Percentiles rank a stretch among this genome's conserved stretches.
Conservation (phyloP, 2,888 invertebrate species). For the Pocota personata region DNA sequence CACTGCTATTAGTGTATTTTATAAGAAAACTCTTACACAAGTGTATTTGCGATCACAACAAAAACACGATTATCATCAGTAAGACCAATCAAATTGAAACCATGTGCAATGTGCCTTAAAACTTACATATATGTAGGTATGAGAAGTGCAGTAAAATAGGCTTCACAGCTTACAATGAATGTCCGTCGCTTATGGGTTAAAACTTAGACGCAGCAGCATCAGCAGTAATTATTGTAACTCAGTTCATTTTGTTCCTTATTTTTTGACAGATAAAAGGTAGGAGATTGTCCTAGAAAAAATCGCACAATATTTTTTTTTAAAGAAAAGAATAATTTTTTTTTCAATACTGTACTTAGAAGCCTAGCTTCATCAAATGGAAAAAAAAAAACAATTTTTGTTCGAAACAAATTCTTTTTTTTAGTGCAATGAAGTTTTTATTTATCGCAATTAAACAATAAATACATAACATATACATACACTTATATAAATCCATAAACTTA, state of each 20-base stretch:
- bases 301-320: conserved; percentile 29
- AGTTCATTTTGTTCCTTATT: neutral
- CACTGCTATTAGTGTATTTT: no score
- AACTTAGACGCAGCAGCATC: conserved; percentile 14
- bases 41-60: no score
- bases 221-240: neutral
- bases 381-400: neutral
- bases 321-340: neutral
- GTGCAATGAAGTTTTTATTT: conserved; percentile 14
- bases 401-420: neutral
- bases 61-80: no score
- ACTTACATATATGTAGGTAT: no score
- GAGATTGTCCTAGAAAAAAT: neutral
- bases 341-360: neutral
- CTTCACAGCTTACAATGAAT: conserved; percentile 24
- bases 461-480: neutral
- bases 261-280: neutral
- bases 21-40: no score
- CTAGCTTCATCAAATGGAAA: neutral
- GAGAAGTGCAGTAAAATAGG: neutral
- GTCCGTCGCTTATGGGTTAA: conserved; percentile 13
- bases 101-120: neutral
- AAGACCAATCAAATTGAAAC: neutral
- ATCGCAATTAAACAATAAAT: neutral
- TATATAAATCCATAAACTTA: conserved; percentile 9